Conservation (phyloP, 1,140 invertebrate species). For the Aphelenchoides besseyi region DNA sequence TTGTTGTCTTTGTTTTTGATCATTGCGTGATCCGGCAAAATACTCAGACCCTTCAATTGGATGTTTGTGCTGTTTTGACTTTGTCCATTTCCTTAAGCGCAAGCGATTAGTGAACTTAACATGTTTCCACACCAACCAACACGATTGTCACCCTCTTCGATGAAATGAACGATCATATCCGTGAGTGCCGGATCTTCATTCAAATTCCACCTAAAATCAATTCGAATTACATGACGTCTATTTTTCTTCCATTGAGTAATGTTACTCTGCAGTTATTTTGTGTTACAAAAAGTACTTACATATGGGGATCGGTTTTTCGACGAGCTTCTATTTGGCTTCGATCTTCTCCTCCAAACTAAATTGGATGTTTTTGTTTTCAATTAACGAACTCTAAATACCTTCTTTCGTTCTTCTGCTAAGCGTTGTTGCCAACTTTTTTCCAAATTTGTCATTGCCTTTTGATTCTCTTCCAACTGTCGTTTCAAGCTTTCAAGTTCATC, state of each 20-base stretch:
- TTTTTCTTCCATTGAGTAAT: no score
- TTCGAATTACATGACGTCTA: no score
- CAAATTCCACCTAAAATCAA: no score
- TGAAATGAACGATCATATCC: slow-evolving; percentile 68
- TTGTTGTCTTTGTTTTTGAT: slow-evolving; percentile 64
- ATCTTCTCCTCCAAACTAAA: slow-evolving; percentile 46
- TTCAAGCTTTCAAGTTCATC: slow-evolving; percentile 65
- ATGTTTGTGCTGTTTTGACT: slow-evolving; percentile 58
- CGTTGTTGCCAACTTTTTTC: slow-evolving; percentile 67
- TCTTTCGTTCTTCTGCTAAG: slow-evolving; percentile 65
- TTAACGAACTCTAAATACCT: slow-evolving; percentile 42
- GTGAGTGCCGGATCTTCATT: slow-evolving; percentile 69
- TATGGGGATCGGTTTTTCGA: slow-evolving; percentile 66
- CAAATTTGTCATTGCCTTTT: slow-evolving; percentile 68
- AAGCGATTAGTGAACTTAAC: neutral
- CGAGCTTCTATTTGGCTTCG: slow-evolving; percentile 64
- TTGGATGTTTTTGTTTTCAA: slow-evolving; percentile 24
- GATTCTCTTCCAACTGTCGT: slow-evolving; percentile 66
- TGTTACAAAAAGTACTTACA: no score
- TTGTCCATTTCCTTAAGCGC: slow-evolving; percentile 40
- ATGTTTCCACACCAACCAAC: slow-evolving; percentile 64
- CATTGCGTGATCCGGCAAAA: slow-evolving; percentile 67
- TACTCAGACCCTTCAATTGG: slow-evolving; percentile 68
- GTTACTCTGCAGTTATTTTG: no score
- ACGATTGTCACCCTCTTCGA: slow-evolving; percentile 64